A percentile compares a stretch with the other conserved stretches of the same genome.
These are phyloP conservation scores for Falco punctatus DNA, from an alignment of 2,113 vertebrate genomes.

Conservation along the genomic window DNA sequence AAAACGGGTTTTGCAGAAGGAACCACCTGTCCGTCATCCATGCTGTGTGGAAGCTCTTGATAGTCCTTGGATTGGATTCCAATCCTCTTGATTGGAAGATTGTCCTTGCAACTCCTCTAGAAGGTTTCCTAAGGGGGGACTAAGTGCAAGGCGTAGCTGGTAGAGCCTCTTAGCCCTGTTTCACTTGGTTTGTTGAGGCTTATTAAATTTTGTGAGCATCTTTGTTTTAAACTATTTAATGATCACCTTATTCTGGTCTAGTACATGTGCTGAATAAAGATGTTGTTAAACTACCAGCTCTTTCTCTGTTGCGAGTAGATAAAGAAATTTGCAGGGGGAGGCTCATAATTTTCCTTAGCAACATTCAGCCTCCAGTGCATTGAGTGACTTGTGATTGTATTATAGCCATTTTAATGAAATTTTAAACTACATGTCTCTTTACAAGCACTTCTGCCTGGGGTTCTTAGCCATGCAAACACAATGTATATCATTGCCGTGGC, in stretches of 20 bases:
- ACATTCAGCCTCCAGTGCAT: slow-evolving; percentile 3
- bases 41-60: background rate
- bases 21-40: background rate
- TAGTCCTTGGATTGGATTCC: no score
- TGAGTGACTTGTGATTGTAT: slow-evolving; percentile 22
- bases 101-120: background rate
- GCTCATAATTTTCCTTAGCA: slow-evolving; percentile 45
- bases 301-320: slow-evolving; percentile 26
- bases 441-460: slow-evolving; percentile 21
- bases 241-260: background rate
- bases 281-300: background rate
- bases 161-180: background rate
- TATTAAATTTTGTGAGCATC: background rate
- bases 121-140: background rate
- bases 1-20: background rate
- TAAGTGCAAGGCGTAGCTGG: background rate
- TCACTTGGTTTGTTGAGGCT: background rate
- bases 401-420: slow-evolving; percentile 43
- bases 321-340: slow-evolving; percentile 10
- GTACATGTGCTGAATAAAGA: background rate
- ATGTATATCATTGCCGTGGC: background rate
- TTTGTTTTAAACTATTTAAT: slow-evolving; percentile 21
- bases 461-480: background rate
- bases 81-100: background rate
- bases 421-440: slow-evolving; percentile 28